Conservation (phyloP, 1,140 invertebrate species). For the Cherax destructor region DNA sequence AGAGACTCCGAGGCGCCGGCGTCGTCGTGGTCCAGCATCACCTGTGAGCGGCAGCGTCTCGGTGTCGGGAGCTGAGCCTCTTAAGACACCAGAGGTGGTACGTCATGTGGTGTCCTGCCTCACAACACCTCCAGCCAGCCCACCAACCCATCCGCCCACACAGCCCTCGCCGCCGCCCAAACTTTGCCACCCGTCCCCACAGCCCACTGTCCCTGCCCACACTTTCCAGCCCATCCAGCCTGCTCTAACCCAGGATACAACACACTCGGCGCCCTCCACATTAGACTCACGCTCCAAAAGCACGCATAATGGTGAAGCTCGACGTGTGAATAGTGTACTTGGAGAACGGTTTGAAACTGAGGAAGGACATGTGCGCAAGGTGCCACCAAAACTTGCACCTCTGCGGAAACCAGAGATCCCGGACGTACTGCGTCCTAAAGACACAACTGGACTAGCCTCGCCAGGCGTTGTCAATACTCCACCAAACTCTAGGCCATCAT, state of each 20-base stretch:
- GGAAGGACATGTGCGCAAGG: conserved; percentile 39
- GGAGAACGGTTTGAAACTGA: conserved; percentile 20
- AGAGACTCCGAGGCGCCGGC: conserved; percentile 64
- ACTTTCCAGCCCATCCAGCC: conserved; percentile 60
- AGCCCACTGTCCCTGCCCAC: conserved; percentile 46
- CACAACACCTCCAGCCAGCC: conserved; percentile 64
- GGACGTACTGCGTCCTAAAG: conserved; percentile 62
- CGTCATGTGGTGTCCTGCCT: conserved; percentile 70
- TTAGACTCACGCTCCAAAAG: conserved; percentile 59
- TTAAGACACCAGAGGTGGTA: conserved; percentile 70
- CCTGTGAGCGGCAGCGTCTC: conserved; percentile 36
- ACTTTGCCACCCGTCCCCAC: conserved; percentile 44
- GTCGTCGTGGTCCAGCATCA: conserved; percentile 58
- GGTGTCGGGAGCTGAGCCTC: conserved; percentile 37
- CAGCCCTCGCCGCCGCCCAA: conserved; percentile 48
- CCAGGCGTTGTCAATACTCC: conserved; percentile 65
- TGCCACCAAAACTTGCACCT: conserved; percentile 55
- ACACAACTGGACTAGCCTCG: conserved; percentile 49
- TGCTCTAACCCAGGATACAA: conserved; percentile 32
- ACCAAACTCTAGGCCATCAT: conserved; percentile 51
- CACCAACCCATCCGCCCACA: conserved; percentile 44
- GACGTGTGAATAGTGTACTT: conserved; percentile 30
- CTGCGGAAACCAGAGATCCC: conserved; percentile 66
- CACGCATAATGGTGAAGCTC: conserved; percentile 3
- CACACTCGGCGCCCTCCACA: conserved; percentile 66